A percentile compares a stretch with the other conserved stretches of the same genome.
Conservation (phyloP, 92 coral and sea anemone genomes). For the Meandrina meandrites region DNA sequence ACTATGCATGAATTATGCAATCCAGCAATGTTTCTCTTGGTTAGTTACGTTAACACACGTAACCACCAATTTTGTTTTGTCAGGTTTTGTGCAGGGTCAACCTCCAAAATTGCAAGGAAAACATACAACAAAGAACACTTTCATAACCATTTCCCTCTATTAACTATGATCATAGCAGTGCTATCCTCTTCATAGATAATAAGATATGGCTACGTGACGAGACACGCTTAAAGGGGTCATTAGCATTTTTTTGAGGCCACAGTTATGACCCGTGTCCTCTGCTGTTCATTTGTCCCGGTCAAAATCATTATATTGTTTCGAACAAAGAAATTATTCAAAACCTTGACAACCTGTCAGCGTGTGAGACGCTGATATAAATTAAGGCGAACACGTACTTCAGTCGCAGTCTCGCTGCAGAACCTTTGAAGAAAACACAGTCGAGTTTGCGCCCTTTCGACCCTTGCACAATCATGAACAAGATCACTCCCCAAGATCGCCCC, state of each 20-base stretch:
- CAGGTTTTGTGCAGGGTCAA: no score
- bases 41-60: no score
- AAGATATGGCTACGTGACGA: background rate
- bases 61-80: no score
- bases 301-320: background rate
- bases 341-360: background rate
- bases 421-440: background rate
- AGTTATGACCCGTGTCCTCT: background rate
- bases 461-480: slow-evolving; percentile 27
- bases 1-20: no score
- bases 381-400: background rate
- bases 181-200: no score
- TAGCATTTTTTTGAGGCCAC: background rate
- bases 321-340: background rate
- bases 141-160: no score
- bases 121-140: no score
- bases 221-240: background rate
- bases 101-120: no score
- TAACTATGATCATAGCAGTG: no score
- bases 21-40: no score
- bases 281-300: background rate
- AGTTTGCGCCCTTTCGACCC: background rate
- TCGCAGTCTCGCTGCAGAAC: background rate
- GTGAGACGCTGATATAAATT: background rate
- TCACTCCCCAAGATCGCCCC: slow-evolving; percentile 52